Evolutionary conservation across 2,888 invertebrate genomes (phyloP).

Genomic region (Andrena minutula): DNA sequence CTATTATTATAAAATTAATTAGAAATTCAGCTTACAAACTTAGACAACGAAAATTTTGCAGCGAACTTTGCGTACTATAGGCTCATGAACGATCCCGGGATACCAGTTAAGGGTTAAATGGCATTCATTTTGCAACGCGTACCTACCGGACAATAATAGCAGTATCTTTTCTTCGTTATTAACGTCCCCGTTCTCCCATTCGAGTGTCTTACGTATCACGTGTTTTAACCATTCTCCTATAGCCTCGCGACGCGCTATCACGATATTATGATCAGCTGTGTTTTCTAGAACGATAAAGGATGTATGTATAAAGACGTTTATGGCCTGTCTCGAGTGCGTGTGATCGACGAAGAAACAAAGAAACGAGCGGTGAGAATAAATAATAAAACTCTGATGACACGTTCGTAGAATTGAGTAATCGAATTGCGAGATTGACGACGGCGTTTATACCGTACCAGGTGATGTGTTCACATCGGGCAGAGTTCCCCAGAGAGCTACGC

Average conservation of each 20-base stretch:
- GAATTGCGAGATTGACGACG: not conserved
- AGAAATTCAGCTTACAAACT: too few species aligned
- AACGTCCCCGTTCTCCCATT: constrained; percentile 78
- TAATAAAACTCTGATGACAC: too few species aligned
- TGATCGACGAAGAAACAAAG: too few species aligned
- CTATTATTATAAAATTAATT: too few species aligned
- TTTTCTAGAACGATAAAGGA: constrained; percentile 33
- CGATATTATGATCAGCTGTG: constrained; percentile 84
- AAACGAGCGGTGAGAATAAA: too few species aligned
- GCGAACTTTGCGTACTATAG: too few species aligned
- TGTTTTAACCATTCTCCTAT: constrained; percentile 89
- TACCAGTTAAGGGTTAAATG: not conserved
- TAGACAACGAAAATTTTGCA: too few species aligned
- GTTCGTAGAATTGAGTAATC: not conserved
- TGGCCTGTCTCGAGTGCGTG: too few species aligned
- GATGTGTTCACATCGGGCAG: constrained; percentile 37
- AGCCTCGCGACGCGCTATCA: constrained; percentile 87
- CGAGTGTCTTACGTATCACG: constrained; percentile 84
- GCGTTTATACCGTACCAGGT: constrained; percentile 76
- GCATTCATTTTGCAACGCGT: not conserved
- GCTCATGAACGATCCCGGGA: too few species aligned
- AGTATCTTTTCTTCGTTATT: constrained; percentile 75
- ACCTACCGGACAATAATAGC: constrained; percentile 75
- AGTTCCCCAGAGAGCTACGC: constrained; percentile 94
- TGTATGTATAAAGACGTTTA: too few species aligned